Evolutionary conservation across 2,888 invertebrate species (phyloP), one percentile per base, ranked within the genome.

Genomic region (Drosophila cyrtoloma): DNA sequence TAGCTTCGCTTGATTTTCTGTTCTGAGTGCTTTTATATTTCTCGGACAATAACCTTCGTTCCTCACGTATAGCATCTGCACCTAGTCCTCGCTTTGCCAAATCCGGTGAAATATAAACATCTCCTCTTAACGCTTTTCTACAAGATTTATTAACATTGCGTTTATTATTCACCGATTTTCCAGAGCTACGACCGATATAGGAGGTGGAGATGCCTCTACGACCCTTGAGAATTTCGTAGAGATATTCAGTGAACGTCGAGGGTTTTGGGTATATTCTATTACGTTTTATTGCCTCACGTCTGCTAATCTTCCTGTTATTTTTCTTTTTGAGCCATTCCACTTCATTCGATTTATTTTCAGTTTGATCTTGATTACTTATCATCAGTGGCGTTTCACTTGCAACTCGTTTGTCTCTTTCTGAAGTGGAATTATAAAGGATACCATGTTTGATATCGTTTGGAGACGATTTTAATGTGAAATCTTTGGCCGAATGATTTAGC

Each of bases 61-160:
- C 57, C 9, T 44, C 39, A n/a, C 14, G 22, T 33, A 71, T 64
- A 9, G 37, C 10, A 0, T 51, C 19, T 4, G 58, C 44, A 7
- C 78, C 84, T 4, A 74, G 33, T 1, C 65, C 66, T 30, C 33
- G 68, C 5, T 64, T 68, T 4, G 3, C 1, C 9, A 84, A 28
- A 28, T 66, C 68, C 9, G 84, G 79, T 6, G 82, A 71, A 47
- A 81, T 71, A 28, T 26, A 81, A 12, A n/a, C 30, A 3, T 56
- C 37, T 26, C 10, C 50, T 6, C 14, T 16, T 1, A 9, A 2
- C 9, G 12, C 2, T 4, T 56, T 35, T 35, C 3, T 37, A 7
- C 12, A 3, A 5, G 55, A 19, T 37, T 26, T 28, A 9, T 28
- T 37, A 16, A 4, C 9, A 2, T 56, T 12, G 7, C 12, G 4